Conservation (phyloP, 2,888 invertebrate species). For the Agrochola macilenta region DNA sequence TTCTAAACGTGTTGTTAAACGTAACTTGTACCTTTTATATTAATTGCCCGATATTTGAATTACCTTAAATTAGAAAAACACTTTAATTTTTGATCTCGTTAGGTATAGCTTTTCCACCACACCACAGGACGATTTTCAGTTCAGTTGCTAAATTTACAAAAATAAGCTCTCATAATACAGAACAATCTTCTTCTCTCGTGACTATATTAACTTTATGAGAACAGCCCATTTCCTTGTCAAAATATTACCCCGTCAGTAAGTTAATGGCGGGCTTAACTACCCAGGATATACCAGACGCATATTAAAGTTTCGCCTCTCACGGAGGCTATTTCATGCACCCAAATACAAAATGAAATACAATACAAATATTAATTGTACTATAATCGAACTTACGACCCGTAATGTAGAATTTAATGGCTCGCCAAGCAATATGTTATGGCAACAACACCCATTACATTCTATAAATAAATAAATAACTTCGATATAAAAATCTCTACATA, state of each 20-base stretch:
- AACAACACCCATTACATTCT: neutral
- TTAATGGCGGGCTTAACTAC: neutral
- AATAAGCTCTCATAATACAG: neutral
- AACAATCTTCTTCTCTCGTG: too few species aligned
- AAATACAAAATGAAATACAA: neutral
- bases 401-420: neutral
- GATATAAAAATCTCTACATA: constrained; percentile 3
- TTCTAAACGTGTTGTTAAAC: too few species aligned
- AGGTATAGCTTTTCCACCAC: neutral
- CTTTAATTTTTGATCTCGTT: neutral
- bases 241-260: neutral
- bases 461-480: neutral
- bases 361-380: constrained; percentile 6
- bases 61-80: neutral
- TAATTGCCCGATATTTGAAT: neutral
- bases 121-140: neutral
- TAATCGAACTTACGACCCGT: neutral
- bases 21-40: neutral
- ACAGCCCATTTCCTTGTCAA: neutral
- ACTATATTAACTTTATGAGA: neutral
- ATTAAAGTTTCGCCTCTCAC: neutral
- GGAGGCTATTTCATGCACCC: neutral
- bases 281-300: neutral
- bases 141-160: neutral
- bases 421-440: neutral